These are phyloP conservation scores for Bimastos eiseni DNA, from an alignment of 2,888 invertebrate species.

Conservation along the genomic window DNA sequence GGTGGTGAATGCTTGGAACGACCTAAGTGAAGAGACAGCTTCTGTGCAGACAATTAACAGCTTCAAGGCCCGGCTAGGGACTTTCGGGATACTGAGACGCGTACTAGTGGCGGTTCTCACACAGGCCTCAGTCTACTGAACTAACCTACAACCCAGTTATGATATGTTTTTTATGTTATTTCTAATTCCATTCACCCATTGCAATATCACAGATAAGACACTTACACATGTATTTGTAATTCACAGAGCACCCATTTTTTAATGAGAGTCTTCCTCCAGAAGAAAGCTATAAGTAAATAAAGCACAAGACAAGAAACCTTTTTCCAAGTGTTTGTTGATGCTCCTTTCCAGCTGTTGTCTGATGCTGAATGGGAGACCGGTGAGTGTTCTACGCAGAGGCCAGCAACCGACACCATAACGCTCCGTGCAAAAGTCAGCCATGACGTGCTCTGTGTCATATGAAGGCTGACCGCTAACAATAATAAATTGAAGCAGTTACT, in stretches of 20 bases:
- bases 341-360: neutral
- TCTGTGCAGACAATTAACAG: too few species aligned
- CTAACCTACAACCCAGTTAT: too few species aligned
- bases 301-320: neutral
- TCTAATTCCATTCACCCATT: neutral
- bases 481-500: neutral
- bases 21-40: too few species aligned
- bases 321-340: constrained; percentile 9
- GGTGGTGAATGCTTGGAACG: too few species aligned
- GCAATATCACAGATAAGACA: neutral
- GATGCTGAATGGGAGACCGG: constrained; percentile 7
- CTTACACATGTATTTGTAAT: neutral
- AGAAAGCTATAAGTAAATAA: neutral
- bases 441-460: neutral
- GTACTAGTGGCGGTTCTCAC: too few species aligned
- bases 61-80: too few species aligned
- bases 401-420: neutral
- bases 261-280: neutral
- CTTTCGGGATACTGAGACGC: too few species aligned
- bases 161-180: too few species aligned
- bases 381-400: neutral
- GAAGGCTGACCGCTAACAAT: neutral
- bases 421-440: neutral
- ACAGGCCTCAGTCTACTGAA: too few species aligned
- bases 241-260: neutral